Evolutionary conservation across 2,113 vertebrate genomes (phyloP).

Genomic region (Pontoporia blainvillei): DNA sequence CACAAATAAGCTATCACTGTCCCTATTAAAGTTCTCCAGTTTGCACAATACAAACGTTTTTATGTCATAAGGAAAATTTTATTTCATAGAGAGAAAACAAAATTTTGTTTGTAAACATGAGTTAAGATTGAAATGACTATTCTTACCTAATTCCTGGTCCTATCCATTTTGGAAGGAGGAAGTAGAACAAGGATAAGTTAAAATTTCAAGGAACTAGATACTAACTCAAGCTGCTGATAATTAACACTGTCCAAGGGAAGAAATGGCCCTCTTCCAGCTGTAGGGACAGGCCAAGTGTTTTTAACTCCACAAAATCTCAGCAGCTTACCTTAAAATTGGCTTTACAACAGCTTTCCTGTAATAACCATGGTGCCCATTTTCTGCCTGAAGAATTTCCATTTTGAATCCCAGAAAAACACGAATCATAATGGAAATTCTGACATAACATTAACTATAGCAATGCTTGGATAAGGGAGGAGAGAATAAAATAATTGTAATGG

Average conservation of each 20-base stretch:
- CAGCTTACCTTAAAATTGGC: constrained; percentile 54
- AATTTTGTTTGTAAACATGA: neutral
- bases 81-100: neutral
- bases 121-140: neutral
- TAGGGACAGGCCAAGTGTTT: neutral
- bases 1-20: neutral
- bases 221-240: neutral
- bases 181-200: neutral
- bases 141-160: constrained; percentile 3
- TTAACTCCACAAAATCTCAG: constrained; percentile 42
- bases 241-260: neutral
- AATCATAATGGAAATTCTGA: constrained; percentile 49
- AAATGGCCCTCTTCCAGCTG: neutral
- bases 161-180: neutral
- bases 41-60: neutral
- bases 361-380: constrained; percentile 44
- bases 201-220: neutral
- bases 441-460: constrained; percentile 52
- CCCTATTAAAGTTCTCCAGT: neutral
- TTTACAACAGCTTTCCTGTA: constrained; percentile 23
- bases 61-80: neutral
- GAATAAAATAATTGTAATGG: constrained; percentile 54
- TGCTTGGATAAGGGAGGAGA: neutral
- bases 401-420: constrained; percentile 55
- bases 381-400: constrained; percentile 61